Conservation (phyloP, 2,888 invertebrate species). For the Eupithecia vulgata region DNA sequence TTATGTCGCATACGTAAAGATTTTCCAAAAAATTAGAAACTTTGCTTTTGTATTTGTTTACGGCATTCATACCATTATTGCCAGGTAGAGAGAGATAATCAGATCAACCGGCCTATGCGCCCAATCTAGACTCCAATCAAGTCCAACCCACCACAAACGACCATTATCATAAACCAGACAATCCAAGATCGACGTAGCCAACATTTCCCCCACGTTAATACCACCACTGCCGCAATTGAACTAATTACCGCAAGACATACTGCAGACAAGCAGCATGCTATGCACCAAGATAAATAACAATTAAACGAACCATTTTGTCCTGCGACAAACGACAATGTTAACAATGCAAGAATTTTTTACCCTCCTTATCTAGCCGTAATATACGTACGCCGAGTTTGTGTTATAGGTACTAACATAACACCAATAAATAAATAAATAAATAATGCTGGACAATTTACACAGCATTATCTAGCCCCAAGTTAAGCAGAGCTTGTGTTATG, state of each 20-base stretch:
- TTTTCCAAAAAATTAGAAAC: no score
- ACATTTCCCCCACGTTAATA: conserved; percentile 2
- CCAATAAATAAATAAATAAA: no score
- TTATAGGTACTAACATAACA: not conserved
- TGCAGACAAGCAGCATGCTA: conserved; percentile 33
- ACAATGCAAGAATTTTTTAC: not conserved
- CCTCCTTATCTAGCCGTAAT: not conserved
- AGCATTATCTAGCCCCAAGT: no score
- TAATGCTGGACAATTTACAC: no score
- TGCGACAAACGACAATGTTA: not conserved
- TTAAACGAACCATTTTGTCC: conserved; percentile 40
- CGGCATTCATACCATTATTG: not conserved
- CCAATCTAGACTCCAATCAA: conserved; percentile 4
- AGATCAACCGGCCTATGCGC: not conserved
- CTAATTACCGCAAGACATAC: conserved; percentile 42
- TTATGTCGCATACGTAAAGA: no score
- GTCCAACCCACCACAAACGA: not conserved
- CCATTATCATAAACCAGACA: not conserved
- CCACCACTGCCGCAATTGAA: conserved; percentile 33
- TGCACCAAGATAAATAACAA: conserved; percentile 45
- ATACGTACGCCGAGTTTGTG: not conserved
- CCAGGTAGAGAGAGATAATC: not conserved
- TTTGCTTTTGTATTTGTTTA: no score
- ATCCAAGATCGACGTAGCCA: not conserved
- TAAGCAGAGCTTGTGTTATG: no score